Base-by-base conservation (phyloP, 2,797 vertebrate genomes). In the Crocidura indochinensis region DNA sequence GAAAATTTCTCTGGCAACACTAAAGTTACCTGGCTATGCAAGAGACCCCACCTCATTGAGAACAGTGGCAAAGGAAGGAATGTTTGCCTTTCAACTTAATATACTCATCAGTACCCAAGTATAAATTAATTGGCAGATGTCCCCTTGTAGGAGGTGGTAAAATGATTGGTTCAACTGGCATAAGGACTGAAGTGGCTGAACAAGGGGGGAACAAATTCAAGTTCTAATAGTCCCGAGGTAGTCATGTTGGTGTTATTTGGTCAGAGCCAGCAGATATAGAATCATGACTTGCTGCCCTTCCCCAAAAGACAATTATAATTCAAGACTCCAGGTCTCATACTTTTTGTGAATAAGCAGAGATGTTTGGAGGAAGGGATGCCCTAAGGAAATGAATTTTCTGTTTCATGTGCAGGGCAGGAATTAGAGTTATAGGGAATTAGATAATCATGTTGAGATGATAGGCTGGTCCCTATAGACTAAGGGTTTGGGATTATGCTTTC, bases 281-380 rank as follows among this genome's bases (percentile, higher is more conserved):
- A 12, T 8, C 29, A 31, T 11, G 20, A 49, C 22, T 19, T 75
- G 65, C 68, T 56, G 38, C 38, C 38, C 38, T 38, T 38, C 38
- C 38, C 38, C 38, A 38, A 38, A 38, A 38, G 38, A 38, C 19
- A 60, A 60, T 60, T 60, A 17, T 60, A 60, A 60, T 15, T 1
- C 6, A 91, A 44, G 68, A 82, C 49, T 79, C 92, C 78, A 31
- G 47, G 84, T 14, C n/a, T 56, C 62, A 80, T 38, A 26, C 10
- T 27, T 68, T 88, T 84, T 79, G 69, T 0, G 8, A 60, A 46
- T 76, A 75, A 93, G 82, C 24, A 67, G 72, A 89, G 27, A 80
- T 71, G 49, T 82, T 49, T 81, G 38, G 53, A 89, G 62, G 67
- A 64, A 8, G 3, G 3, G n/a, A 24, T 31, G 31, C 26, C 11